Base-by-base conservation (phyloP, 2,888 invertebrate genomes). In the Elmis aenea region DNA sequence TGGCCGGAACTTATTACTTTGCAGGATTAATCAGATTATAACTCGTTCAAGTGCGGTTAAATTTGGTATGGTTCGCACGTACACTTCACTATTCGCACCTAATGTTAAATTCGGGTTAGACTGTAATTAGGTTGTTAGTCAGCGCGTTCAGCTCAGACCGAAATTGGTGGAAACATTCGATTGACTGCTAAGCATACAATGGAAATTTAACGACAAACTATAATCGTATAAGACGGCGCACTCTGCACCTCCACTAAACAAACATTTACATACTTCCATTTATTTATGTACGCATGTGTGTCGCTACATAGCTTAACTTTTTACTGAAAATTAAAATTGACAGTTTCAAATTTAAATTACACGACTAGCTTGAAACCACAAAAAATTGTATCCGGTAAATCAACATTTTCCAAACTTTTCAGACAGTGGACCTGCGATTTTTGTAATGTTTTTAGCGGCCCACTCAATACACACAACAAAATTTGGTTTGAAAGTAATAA, bases 21-120 rank as follows among this genome's bases (percentile, higher is more conserved):
- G 56, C 48, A 48, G 55, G 59, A 59, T 60, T 62, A 64, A 63
- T 63, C 59, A 58, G 60, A 59, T 64, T 62, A 63, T 58, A 57
- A 57, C 51, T 58, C 56, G 57, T 58, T 61, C 57, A 47, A 46
- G 42, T 47, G 51, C 38, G 46, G 46, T 41, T 47, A 41, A 46
- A 42, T 48, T 40, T 39, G 36, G 41, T 33, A 40, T 35, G 45
- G 36, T 32, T 45, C 43, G 35, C 46, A 46, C 48, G 45, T 50
- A 44, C 42, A 38, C 40, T 46, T 38, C 43, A 46, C 48, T 51
- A 51, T 51, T 50, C 50, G 39, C 52, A 49, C 50, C 49, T 52
- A 48, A 46, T 50, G 45, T 30, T 29, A 33, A 35, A 47, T 42
- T 33, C 30, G 36, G 31, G 45, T 51, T 44, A 37, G 24, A 46